Conservation (phyloP, 1,140 invertebrate species). For the Hesperophylax magnus region DNA sequence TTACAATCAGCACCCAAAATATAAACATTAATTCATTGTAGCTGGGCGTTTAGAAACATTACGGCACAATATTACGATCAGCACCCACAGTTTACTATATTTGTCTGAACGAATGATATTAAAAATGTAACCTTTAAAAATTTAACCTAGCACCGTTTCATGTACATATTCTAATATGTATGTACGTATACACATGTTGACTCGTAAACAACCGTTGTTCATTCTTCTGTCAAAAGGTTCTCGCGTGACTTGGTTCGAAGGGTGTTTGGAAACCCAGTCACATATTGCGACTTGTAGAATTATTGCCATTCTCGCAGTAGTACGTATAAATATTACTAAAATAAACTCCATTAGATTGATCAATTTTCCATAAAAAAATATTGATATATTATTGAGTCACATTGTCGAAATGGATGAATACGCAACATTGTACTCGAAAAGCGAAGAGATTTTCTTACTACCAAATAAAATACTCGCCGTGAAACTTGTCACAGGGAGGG, state of each 20-base stretch:
- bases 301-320: neutral
- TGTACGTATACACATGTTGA: neutral
- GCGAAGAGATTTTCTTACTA: too few relatives aligned
- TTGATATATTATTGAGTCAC: neutral
- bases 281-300: neutral
- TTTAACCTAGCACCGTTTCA: neutral
- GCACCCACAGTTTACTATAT: neutral
- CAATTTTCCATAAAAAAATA: neutral
- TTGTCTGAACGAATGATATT: slow-evolving; percentile 5
- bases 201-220: slow-evolving; percentile 26
- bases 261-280: neutral
- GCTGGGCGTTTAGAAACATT: too few relatives aligned
- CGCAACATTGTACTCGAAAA: too few relatives aligned
- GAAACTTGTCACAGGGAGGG: too few relatives aligned
- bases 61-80: neutral
- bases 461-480: too few relatives aligned
- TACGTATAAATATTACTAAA: neutral
- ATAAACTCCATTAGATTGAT: neutral
- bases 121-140: slow-evolving; percentile 2
- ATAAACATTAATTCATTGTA: too few relatives aligned
- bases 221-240: neutral
- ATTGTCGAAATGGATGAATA: neutral
- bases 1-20: too few relatives aligned
- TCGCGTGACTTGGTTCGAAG: slow-evolving; percentile 3
- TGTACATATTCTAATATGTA: neutral